phyloP scores from a whole-genome alignment of 2,888 invertebrate species.

The Carcina quercana region DNA sequence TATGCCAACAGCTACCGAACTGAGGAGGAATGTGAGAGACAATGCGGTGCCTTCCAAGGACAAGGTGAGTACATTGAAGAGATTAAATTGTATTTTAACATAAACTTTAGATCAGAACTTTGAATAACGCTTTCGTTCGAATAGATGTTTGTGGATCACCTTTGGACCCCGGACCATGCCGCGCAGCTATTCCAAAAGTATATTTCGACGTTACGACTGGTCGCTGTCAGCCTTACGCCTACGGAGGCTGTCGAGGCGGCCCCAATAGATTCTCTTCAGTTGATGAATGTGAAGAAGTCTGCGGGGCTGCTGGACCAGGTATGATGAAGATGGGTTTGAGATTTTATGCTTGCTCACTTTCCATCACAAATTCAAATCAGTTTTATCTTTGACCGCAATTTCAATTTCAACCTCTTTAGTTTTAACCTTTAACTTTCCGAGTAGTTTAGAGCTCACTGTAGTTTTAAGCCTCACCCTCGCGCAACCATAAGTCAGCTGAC shows the following conservation, averaged over 20 bases:
- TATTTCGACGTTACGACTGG: constrained; percentile 78
- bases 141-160: constrained; percentile 84
- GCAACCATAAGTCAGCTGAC: no score
- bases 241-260: constrained; percentile 89
- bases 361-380: no score
- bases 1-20: constrained; percentile 83
- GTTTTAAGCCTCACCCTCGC: no score
- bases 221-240: constrained; percentile 81
- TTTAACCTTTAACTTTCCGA: no score
- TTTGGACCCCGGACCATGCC: constrained; percentile 82
- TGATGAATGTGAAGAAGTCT: constrained; percentile 84
- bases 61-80: constrained; percentile 67
- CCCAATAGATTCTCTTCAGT: constrained; percentile 86
- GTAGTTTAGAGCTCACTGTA: no score
- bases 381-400: no score
- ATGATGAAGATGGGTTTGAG: no score
- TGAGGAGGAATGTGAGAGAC: constrained; percentile 84
- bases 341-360: no score
- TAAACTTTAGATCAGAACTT: neutral
- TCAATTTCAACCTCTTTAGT: no score
- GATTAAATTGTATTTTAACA: neutral
- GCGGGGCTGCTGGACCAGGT: constrained; percentile 57
- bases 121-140: no score
- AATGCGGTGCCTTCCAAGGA: constrained; percentile 82
- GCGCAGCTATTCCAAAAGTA: constrained; percentile 77